Evolutionary conservation across 2,113 vertebrate species (phyloP).

Genomic region (Hipposideros armiger): DNA sequence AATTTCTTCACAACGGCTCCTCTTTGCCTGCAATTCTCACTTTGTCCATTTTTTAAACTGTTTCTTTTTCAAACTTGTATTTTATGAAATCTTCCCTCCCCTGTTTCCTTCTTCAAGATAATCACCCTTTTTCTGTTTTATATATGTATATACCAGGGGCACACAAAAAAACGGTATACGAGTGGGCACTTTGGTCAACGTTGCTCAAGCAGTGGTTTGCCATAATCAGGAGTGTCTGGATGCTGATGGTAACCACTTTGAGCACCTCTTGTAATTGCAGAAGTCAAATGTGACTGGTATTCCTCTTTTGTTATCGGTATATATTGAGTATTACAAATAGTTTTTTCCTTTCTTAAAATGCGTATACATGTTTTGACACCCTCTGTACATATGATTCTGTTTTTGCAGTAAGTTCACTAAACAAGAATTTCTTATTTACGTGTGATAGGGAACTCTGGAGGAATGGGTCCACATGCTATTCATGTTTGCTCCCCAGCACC

Average conservation of each 20-base stretch:
- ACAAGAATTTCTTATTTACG: background rate
- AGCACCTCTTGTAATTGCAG: too few species aligned
- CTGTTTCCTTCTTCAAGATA: background rate
- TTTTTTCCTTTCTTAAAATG: too few species aligned
- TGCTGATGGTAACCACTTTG: too few species aligned
- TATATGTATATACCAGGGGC: background rate
- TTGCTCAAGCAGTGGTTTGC: too few species aligned
- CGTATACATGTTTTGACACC: too few species aligned
- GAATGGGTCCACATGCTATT: background rate
- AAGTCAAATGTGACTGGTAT: too few species aligned
- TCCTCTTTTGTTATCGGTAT: too few species aligned
- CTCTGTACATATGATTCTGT: background rate
- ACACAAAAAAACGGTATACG: too few species aligned
- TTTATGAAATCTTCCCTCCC: background rate
- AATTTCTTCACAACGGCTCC: background rate
- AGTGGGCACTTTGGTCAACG: too few species aligned
- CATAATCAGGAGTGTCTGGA: too few species aligned
- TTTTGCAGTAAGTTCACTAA: background rate
- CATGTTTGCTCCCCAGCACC: background rate
- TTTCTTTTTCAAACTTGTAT: conserved; percentile 17
- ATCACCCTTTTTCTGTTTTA: background rate
- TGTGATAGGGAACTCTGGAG: background rate
- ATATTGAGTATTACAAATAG: too few species aligned
- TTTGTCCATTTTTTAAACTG: background rate
- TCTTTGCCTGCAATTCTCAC: background rate